Evolutionary conservation across 30 jellyfish, hydroid and myxozoan species (phyloP), one percentile per base, ranked within the genome.

Genomic region (Morbakka virulenta): DNA sequence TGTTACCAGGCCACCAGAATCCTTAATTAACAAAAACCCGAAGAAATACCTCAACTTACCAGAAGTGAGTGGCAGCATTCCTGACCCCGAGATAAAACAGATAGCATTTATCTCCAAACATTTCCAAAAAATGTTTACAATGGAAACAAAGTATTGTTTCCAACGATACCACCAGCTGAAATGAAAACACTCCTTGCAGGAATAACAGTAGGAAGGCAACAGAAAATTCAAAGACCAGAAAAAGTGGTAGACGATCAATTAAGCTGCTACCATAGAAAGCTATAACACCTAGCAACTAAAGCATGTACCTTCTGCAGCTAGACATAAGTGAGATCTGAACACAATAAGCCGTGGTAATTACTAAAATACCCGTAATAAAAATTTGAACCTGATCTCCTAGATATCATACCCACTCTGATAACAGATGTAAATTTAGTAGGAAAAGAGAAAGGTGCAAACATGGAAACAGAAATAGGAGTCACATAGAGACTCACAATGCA

Each of bases 1-100:
- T 47, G 74, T 63, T 49, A 64, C 35, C 82, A 78, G 81, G 89
- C 80, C 80, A 63, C 64, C 80, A 62, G 88, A 62, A 64, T 51
- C 72, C 88, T 77, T 2, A 76, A 61, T 32, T n/a, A 53, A 76
- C 31, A 63, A 53, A 64, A 77, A 64, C 64, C 76, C 90, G 67
- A 50, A 76, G 81, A 77, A 77, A 77, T 62, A 74, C 81, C 81
- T 36, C 89, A 63, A 64, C 73, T 80, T 77, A 64, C 89, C 64
- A 63, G 81, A 81, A 77, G 89, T 64, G 74, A 74, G 52, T 72
- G 84, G 84, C 76, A 72, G 63, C 74, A 77, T 62, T 77, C 64
- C 72, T 77, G 72, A 81, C 89, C 66, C 89, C 51, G 77, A 75
- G 86, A 61, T 52, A 75, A 77, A 75, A 75, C 86, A 75, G 86